Base-by-base conservation (phyloP, 2,113 vertebrate genomes). In the Cervus canadensis region DNA sequence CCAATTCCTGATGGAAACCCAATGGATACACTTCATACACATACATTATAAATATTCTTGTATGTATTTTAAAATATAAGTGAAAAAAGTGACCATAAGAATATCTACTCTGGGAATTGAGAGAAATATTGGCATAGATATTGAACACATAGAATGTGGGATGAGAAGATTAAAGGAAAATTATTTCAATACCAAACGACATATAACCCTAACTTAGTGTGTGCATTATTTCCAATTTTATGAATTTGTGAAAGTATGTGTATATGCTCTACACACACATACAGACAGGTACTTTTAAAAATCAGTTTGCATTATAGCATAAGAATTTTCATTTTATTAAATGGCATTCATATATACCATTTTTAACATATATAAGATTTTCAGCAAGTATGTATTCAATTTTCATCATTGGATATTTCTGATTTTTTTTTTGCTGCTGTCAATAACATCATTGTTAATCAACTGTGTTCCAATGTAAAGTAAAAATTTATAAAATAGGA, bases 301-400 rank as follows among this genome's bases (percentile, higher is more conserved):
- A 71, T 93, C 23, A 85, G 84, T 71, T 85, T 92, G 3, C 43
- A 88, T 88, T 54, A 79, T 28, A 93, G 33, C 50, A 79, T 54
- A 91, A 88, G 21, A 54, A 84, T 94, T 91, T 94, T 97, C 40
- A 48, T 94, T 30, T 92, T 92, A n/a, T 91, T 94, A 81, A 15
- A 52, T 56, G 92, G 12, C 17, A 90, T 64, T 93, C 54, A 64
- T 81, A 91, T 67, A 62, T 92, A 14, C 30, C 30, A 89, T 74
- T 97, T 89, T 97, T 62, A 95, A 94, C 23, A 81, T 67, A 21
- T 92, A 4, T 56, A 52, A 71, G 64, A 81, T 50, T 97, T 94
- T 89, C 26, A 89, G 8, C 33, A 94, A 57, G 57, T 81, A 19
- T 91, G 26, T 94, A 43, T 94, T 25, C 13, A 94, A 16, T 79